Evolutionary conservation across 1,140 invertebrate genomes (phyloP).

Genomic region (Tetragonula clypearis): DNA sequence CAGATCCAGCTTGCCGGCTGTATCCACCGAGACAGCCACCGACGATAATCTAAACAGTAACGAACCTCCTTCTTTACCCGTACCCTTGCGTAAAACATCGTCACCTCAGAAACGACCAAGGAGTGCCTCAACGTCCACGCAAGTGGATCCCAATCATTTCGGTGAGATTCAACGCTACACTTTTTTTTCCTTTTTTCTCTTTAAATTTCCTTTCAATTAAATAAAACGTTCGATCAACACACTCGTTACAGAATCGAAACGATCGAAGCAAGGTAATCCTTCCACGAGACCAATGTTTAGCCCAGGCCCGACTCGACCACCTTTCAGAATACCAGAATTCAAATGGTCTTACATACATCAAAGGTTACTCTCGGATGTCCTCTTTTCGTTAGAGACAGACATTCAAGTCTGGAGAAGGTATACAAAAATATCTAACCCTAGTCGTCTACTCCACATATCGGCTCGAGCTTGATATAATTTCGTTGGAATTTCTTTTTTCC

Average conservation of each 20-base stretch:
- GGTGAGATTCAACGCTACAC: conserved; percentile 80
- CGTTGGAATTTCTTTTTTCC: background rate
- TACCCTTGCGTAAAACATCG: conserved; percentile 74
- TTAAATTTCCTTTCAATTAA: too few species aligned
- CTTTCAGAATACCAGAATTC: conserved; percentile 99
- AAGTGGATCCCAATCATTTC: conserved; percentile 91
- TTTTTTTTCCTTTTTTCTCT: too few species aligned
- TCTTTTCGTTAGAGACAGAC: conserved; percentile 98
- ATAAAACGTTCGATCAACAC: too few species aligned
- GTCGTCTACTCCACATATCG: background rate
- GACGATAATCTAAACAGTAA: conserved; percentile 66
- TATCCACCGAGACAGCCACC: conserved; percentile 81
- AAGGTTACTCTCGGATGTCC: conserved; percentile 96
- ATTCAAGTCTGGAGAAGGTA: conserved; percentile 95
- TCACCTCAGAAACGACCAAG: conserved; percentile 86
- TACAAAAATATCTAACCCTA: background rate
- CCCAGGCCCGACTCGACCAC: conserved; percentile 96
- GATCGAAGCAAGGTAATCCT: conserved; percentile 83
- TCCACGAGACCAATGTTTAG: conserved; percentile 93
- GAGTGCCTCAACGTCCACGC: conserved; percentile 89
- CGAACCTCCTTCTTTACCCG: conserved; percentile 76
- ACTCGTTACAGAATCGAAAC: conserved; percentile 79
- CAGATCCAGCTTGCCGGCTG: conserved; percentile 85
- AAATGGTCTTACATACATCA: conserved; percentile 99
- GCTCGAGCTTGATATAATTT: background rate